A percentile compares a stretch with the other conserved stretches of the same genome.
These are phyloP conservation scores for Nyctibius grandis DNA, from an alignment of 2,797 vertebrate genomes.

Conservation along the genomic window DNA sequence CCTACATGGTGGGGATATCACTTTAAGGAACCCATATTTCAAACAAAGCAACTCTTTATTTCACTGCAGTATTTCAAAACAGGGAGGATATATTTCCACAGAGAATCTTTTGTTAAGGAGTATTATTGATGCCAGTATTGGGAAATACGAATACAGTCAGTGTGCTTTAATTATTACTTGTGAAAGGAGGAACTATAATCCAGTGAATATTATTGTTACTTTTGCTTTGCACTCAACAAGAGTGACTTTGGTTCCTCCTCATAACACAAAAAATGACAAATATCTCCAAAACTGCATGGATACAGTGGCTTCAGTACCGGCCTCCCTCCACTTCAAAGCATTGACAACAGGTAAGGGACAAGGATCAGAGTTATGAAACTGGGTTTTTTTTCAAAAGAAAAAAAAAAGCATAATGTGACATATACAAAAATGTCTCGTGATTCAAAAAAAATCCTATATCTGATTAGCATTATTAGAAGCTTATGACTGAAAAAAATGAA, in stretches of 20 bases:
- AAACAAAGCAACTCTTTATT: neutral
- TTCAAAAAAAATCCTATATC: neutral
- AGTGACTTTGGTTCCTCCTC: neutral
- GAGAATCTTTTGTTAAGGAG: neutral
- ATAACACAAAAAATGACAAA: neutral
- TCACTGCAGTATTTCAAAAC: neutral
- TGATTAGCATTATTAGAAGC: neutral
- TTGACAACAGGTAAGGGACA: neutral
- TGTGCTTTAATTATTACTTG: neutral
- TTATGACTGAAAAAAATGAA: slow-evolving; percentile 1
- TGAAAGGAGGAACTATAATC: neutral
- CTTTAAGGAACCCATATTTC: neutral
- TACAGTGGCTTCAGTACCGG: neutral
- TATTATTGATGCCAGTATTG: neutral
- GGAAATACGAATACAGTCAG: neutral
- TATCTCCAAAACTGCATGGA: neutral
- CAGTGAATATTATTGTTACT: neutral
- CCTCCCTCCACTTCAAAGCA: neutral
- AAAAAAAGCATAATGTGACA: neutral
- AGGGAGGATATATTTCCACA: neutral
- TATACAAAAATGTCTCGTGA: neutral
- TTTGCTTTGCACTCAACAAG: neutral
- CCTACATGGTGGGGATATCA: neutral
- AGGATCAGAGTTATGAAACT: neutral
- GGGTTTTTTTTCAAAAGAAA: neutral